Evolutionary conservation across 2,888 invertebrate genomes (phyloP), one percentile per base, ranked within the genome.

Genomic region (Cactoblastis cactorum): DNA sequence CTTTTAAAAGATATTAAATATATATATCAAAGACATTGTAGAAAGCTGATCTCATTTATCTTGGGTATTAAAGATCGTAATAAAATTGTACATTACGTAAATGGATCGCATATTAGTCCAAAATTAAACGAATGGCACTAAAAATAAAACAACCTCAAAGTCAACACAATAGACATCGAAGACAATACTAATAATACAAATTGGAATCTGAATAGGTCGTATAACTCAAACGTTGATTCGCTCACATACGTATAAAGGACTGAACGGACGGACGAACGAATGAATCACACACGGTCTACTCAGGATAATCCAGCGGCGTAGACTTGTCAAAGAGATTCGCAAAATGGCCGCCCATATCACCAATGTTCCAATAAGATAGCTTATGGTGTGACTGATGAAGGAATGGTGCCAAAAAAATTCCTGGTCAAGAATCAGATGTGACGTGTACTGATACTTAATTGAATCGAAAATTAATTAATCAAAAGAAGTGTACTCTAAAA

Each of bases 241-340:
- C 17, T 15, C 17, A 15, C 35, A 15, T 12, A 14, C 28, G 28
- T 12, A 43, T 43, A 32, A 43, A 43, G 28, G 17, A n/a, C 24
- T 14, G 12, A 24, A 24, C 9, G 15, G 22, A 5, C 22, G 3
- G 28, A 32, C 43, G 28, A 28, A 28, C 43, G 17, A 17, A 15
- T 24, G 24, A 43, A 43, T 43, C 24, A 14, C 24, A 24, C 17
- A 43, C 32, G 12, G 57, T 68, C 62, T 58, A 56, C 53, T 61
- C 48, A 3, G 52, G 11, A 48, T 37, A 48, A 38, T 14, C 37
- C 24, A 19, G 15, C 15, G 12, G n/a, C n/a, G 18, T 38, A 11
- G 46, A 15, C 24, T 9, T 51, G 35, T 14, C 45, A 33, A 50
- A 52, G 53, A 50, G 39, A 50, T 46, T 50, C 15, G 41, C 14